These are phyloP conservation scores for Seriola aureovittata DNA, from an alignment of 2,113 vertebrate genomes.

Conservation along the genomic window DNA sequence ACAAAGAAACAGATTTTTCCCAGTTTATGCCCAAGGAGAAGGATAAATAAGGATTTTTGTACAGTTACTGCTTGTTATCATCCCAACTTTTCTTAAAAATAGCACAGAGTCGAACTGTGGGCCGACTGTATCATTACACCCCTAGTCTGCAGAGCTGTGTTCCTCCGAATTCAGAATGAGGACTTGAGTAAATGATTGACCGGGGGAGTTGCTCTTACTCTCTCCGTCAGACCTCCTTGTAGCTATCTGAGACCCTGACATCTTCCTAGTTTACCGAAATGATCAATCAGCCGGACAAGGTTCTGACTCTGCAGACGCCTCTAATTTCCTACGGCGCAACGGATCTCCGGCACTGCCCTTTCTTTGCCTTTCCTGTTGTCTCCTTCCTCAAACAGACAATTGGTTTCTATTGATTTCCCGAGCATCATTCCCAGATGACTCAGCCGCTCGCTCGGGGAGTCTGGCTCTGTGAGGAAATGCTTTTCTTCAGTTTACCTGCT, in stretches of 20 bases:
- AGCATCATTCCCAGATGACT: constrained; percentile 70
- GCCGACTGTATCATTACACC: not conserved
- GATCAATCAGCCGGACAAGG: constrained; percentile 53
- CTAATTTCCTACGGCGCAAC: constrained; percentile 51
- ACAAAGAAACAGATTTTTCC: not conserved
- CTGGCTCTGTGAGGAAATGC: constrained; percentile 44
- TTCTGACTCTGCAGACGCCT: constrained; percentile 45
- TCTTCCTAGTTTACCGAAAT: constrained; percentile 48
- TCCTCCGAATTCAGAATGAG: constrained; percentile 19
- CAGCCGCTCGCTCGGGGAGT: constrained; percentile 57
- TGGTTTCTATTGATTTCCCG: constrained; percentile 68
- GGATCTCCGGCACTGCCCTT: constrained; percentile 33
- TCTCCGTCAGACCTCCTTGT: constrained; percentile 21
- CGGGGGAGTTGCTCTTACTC: constrained; percentile 2
- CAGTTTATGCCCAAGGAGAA: not conserved
- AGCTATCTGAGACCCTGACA: constrained; percentile 22
- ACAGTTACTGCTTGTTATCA: not conserved
- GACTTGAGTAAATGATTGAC: constrained; percentile 31
- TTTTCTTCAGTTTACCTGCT: constrained; percentile 52
- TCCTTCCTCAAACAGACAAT: constrained; percentile 68
- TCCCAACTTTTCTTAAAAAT: not conserved
- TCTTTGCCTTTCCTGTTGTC: constrained; percentile 47
- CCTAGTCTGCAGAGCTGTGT: not conserved
- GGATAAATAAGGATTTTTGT: not conserved
- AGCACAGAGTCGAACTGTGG: not conserved